A percentile compares a stretch with the other conserved stretches of the same genome.
These are phyloP conservation scores for Corythoichthys intestinalis DNA, from an alignment of 2,113 vertebrate genomes.

Conservation along the genomic window DNA sequence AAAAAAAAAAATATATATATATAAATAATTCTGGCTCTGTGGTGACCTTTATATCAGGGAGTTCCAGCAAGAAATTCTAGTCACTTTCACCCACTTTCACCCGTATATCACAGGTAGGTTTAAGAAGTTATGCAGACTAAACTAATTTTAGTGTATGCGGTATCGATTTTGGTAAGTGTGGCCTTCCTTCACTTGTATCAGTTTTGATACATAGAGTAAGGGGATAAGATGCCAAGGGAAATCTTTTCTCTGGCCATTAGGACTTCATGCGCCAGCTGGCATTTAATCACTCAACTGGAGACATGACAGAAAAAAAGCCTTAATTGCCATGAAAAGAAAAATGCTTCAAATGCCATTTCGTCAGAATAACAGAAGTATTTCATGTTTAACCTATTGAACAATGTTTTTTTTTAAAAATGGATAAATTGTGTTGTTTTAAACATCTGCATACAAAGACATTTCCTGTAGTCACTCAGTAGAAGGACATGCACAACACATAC, in stretches of 20 bases:
- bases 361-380: background rate
- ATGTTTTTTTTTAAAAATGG: background rate
- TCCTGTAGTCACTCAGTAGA: background rate
- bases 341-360: background rate
- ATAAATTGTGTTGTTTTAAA: background rate
- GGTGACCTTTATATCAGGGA: too few species aligned
- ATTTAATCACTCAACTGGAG: conserved; percentile 37
- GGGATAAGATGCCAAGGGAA: conserved; percentile 33
- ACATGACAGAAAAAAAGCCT: background rate
- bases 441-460: background rate
- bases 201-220: conserved; percentile 26
- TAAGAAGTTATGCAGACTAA: conserved; percentile 9
- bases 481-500: conserved; percentile 9
- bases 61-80: too few species aligned
- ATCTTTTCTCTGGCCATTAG: conserved; percentile 37
- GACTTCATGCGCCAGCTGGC: conserved; percentile 32
- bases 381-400: background rate
- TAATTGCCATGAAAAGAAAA: background rate
- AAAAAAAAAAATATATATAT: too few species aligned
- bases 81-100: too few species aligned
- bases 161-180: conserved; percentile 25
- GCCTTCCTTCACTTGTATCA: conserved; percentile 35
- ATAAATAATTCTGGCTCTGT: too few species aligned
- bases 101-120: background rate
- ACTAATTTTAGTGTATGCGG: conserved; percentile 20